Percentiles rank a stretch among this genome's conserved stretches.
phyloP scores from a whole-genome alignment of 2,888 invertebrate species.

The Exocentrus adspersus region DNA sequence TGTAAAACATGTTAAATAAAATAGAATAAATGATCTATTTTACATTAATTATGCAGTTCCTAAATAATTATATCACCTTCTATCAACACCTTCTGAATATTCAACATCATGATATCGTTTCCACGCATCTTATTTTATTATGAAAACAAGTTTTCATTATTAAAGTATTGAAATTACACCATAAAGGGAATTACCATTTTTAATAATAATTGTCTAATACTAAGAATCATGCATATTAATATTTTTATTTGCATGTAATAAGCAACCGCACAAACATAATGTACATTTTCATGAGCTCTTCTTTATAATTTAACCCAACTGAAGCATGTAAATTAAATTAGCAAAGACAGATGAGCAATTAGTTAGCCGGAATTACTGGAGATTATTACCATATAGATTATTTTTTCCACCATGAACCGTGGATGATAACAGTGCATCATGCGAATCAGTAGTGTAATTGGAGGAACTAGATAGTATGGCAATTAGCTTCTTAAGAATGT shows the following conservation, averaged over 20 bases:
- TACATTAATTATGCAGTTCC: no score
- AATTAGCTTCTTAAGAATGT: no score
- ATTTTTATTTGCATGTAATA: constrained; percentile 15
- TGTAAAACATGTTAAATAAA: no score
- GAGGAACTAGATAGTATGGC: no score
- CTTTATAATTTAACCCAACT: constrained; percentile 12
- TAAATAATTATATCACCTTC: no score
- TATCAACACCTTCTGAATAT: constrained; percentile 18
- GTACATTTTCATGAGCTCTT: constrained; percentile 7
- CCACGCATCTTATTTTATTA: constrained; percentile 6
- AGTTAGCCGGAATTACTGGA: constrained; percentile 1
- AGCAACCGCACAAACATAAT: constrained; percentile 2
- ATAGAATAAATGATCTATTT: no score
- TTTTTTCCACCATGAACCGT: constrained; percentile 1
- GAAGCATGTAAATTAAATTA: constrained; percentile 9
- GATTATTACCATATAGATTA: constrained; percentile 20
- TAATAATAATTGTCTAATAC: constrained; percentile 22
- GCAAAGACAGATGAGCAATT: background rate
- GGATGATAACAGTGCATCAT: background rate
- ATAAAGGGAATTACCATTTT: constrained; percentile 25
- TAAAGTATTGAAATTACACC: constrained; percentile 13
- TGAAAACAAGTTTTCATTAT: constrained; percentile 11
- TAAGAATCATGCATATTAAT: constrained; percentile 15
- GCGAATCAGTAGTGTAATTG: background rate
- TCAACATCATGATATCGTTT: constrained; percentile 6